These are phyloP conservation scores for Tyto alba DNA, from an alignment of 2,113 vertebrate genomes.

Conservation along the genomic window DNA sequence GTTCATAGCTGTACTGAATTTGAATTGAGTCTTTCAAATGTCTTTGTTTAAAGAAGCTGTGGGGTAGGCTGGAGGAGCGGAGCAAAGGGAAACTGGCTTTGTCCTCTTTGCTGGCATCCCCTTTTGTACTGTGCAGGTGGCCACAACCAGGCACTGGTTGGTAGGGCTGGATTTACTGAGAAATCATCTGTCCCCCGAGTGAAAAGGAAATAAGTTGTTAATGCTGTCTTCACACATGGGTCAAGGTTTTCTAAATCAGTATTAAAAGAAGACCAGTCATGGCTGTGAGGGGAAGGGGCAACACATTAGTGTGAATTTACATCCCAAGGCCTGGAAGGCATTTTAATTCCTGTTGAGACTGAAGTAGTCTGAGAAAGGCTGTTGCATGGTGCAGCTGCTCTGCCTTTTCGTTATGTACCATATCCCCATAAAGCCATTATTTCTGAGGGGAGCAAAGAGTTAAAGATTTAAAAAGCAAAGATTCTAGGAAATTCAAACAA, in stretches of 20 bases:
- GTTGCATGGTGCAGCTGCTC: not conserved
- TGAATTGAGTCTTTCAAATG: not conserved
- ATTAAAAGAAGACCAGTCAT: not conserved
- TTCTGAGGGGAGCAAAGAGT: not conserved
- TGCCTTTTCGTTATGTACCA: not conserved
- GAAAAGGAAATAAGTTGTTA: not conserved
- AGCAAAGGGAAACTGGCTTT: not conserved
- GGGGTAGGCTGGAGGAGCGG: not conserved
- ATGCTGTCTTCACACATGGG: not conserved
- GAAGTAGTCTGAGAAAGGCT: not conserved
- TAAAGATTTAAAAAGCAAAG: not conserved
- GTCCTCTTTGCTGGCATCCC: not conserved
- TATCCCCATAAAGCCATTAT: not conserved
- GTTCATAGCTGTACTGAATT: not conserved
- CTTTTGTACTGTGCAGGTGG: fast-evolving
- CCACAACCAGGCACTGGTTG: not conserved
- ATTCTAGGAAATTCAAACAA: not conserved
- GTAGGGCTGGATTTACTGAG: not conserved
- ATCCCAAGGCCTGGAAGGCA: not conserved
- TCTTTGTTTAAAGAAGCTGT: not conserved
- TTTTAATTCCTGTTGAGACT: not conserved
- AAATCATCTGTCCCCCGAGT: not conserved
- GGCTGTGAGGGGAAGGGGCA: not conserved
- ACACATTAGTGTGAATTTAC: not conserved
- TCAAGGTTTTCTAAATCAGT: not conserved